These are phyloP conservation scores for Lasiurus cinereus DNA, from an alignment of 2,113 vertebrate genomes.

Conservation along the genomic window DNA sequence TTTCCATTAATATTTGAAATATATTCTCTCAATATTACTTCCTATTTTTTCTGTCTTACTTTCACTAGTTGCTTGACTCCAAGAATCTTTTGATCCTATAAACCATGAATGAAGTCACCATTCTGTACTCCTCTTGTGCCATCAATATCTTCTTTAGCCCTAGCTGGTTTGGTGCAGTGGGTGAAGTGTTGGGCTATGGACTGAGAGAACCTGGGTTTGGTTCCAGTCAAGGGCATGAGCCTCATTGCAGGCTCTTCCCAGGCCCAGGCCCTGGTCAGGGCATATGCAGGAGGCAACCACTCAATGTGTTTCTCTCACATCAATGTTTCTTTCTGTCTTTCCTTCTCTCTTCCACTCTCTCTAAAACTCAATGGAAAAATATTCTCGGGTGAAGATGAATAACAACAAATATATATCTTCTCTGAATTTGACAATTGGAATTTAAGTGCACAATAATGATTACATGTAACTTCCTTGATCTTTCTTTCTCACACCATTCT, in stretches of 20 bases:
- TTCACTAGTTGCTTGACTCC: not conserved
- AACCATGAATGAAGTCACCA: not conserved
- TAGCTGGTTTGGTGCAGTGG: too few species aligned
- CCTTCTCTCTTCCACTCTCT: too few species aligned
- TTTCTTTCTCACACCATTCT: not conserved
- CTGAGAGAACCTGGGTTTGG: too few species aligned
- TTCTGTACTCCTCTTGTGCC: not conserved
- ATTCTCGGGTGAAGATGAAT: too few species aligned
- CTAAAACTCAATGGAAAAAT: too few species aligned
- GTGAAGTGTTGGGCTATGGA: too few species aligned
- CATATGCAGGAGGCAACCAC: too few species aligned
- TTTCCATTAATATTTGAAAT: slow-evolving; percentile 46
- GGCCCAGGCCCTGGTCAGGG: too few species aligned
- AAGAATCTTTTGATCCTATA: not conserved
- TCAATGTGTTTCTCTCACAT: too few species aligned
- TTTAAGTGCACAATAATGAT: not conserved
- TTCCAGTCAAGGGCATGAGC: too few species aligned
- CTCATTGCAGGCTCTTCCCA: too few species aligned
- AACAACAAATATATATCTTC: not conserved
- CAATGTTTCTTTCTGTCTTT: too few species aligned
- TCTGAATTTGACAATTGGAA: not conserved
- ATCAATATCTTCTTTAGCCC: not conserved
- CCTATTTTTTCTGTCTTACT: not conserved
- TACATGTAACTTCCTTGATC: not conserved
- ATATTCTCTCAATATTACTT: not conserved